A percentile compares a stretch with the other conserved stretches of the same genome.
Conservation (phyloP, 2,888 invertebrate genomes). For the Ametastegia equiseti region DNA sequence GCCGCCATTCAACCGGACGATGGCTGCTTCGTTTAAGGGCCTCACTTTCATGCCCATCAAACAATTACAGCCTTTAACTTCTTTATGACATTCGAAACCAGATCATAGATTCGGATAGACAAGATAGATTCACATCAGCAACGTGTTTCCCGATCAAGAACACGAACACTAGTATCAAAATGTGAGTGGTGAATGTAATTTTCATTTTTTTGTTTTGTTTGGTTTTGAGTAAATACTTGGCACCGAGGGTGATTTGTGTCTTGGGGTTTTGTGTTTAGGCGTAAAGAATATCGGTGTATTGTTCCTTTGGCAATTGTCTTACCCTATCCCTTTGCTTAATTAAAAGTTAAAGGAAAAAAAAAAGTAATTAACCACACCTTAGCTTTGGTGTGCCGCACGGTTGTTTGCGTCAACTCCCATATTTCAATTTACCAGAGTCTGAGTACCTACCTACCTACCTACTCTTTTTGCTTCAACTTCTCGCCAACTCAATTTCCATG, state of each 20-base stretch:
- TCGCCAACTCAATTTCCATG: conserved; percentile 11
- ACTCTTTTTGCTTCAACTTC: neutral
- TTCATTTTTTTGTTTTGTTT: neutral
- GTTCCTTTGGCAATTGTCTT: conserved; percentile 9
- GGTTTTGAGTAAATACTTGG: neutral
- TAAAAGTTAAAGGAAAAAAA: too few relatives aligned
- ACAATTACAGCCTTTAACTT: neutral
- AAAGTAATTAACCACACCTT: conserved; percentile 32
- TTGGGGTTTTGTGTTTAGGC: neutral
- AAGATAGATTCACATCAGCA: neutral
- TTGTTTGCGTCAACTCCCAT: conserved; percentile 6
- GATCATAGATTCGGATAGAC: neutral
- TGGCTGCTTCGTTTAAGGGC: neutral
- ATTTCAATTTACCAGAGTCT: conserved; percentile 13
- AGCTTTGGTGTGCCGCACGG: neutral
- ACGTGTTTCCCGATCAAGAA: neutral
- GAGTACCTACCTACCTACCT: too few relatives aligned
- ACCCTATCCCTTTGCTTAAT: conserved; percentile 15
- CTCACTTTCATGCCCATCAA: neutral
- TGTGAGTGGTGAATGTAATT: neutral
- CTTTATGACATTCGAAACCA: neutral
- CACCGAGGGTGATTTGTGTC: neutral
- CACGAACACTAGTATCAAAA: neutral
- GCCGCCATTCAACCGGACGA: neutral
- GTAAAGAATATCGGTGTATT: conserved; percentile 5